phyloP scores from a whole-genome alignment of 2,888 invertebrate genomes.

The Pristionchus entomophagus region DNA sequence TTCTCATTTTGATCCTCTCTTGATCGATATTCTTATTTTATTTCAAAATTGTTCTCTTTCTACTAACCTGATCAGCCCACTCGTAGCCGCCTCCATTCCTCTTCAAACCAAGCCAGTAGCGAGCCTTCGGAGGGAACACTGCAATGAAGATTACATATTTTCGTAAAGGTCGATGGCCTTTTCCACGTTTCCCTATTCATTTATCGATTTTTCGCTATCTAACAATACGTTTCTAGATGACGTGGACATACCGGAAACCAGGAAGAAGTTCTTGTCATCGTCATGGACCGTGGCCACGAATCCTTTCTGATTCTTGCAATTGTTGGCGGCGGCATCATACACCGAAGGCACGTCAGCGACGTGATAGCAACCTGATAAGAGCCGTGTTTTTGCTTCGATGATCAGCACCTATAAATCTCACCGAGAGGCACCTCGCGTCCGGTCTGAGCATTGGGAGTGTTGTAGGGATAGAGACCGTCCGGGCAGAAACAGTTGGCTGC shows the following conservation, averaged over 20 bases:
- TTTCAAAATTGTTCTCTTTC: not conserved
- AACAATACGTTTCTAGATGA: too few species aligned
- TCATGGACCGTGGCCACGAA: slow-evolving; percentile 21
- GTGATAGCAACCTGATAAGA: slow-evolving; percentile 15
- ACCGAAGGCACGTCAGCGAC: slow-evolving; percentile 12
- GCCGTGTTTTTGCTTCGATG: not conserved
- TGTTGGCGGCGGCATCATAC: not conserved
- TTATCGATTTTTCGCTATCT: too few species aligned
- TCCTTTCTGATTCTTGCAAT: slow-evolving; percentile 11
- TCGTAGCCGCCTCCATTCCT: not conserved
- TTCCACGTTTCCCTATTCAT: not conserved
- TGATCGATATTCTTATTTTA: too few species aligned
- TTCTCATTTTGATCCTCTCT: too few species aligned
- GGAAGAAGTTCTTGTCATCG: slow-evolving; percentile 13
- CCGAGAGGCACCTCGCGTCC: not conserved
- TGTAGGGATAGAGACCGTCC: slow-evolving; percentile 3
- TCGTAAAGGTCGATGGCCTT: not conserved
- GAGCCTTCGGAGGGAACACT: slow-evolving; percentile 16
- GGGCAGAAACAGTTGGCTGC: slow-evolving; percentile 40
- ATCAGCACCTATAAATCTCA: not conserved
- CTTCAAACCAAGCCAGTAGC: slow-evolving; percentile 3
- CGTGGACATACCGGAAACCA: too few species aligned
- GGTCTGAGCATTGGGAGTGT: not conserved
- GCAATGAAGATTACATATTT: not conserved
- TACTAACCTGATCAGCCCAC: slow-evolving; percentile 3